A percentile compares a stretch with the other conserved stretches of the same genome.
These are phyloP conservation scores for Athene cunicularia DNA, from an alignment of 2,113 vertebrate genomes.

Conservation along the genomic window DNA sequence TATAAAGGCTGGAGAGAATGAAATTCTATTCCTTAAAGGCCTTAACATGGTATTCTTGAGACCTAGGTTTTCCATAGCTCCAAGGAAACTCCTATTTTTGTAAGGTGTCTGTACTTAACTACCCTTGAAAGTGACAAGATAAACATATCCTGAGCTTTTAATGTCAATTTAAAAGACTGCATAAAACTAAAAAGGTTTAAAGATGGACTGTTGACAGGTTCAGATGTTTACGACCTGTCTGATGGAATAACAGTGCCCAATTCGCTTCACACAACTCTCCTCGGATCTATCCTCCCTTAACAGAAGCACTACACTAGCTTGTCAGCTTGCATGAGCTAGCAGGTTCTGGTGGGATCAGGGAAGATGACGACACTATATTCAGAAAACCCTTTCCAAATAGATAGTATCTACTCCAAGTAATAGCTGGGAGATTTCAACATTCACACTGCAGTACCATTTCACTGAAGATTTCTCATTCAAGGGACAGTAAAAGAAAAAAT, in stretches of 20 bases:
- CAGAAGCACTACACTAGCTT: rapidly evolving
- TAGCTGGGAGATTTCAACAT: background rate
- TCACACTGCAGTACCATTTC: background rate
- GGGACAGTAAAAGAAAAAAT: background rate
- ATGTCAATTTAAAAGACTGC: background rate
- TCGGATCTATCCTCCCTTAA: background rate
- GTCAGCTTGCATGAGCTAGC: rapidly evolving
- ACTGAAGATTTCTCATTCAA: background rate
- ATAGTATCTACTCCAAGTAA: background rate
- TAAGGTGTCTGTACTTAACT: background rate
- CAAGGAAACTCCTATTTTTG: background rate
- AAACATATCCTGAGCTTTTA: background rate
- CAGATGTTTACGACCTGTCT: background rate
- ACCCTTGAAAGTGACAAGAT: background rate
- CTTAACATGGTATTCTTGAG: background rate
- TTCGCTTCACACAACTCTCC: background rate
- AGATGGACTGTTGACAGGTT: background rate
- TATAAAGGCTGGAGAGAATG: background rate
- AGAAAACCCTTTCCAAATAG: background rate
- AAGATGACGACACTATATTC: rapidly evolving
- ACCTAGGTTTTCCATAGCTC: background rate
- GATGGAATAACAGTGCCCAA: background rate
- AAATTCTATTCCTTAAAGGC: background rate
- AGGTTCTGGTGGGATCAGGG: background rate
- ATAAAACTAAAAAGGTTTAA: background rate